Evolutionary conservation across 2,888 invertebrate genomes (phyloP), one percentile per base, ranked within the genome.

Genomic region (Oxycera nigricornis): DNA sequence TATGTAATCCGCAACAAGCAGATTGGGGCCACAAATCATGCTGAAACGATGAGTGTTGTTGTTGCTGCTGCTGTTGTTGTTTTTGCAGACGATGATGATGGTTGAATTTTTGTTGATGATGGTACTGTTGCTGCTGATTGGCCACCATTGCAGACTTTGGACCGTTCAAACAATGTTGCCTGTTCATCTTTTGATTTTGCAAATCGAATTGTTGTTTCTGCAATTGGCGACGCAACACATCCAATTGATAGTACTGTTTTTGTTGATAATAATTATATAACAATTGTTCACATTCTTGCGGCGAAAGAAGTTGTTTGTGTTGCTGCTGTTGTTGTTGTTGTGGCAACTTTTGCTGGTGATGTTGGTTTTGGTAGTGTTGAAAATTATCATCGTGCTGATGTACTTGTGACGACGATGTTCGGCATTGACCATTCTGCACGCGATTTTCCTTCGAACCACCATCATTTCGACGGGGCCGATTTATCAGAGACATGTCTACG

Each of bases 221-320:
- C 35, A 57, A 72, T 78, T 84, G 83, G 55, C 82, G 84, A 73
- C 83, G 86, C 77, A 85, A 80, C 78, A 85, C 79, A 39, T 81
- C 82, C 77, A 85, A 82, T 76, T 84, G 82, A 76, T 85, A 84
- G 74, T 85, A 85, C 73, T 85, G 83, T 78, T 55, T 65, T 39
- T 83, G 79, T 30, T 82, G 82, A 76, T 84, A 83, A 77, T 85
- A 85, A 72, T 83, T 83, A 74, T 87, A 85, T 68, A 89, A 31
- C 55, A 70, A 83, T 80, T 90, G 81, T 77, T 84, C 90, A 78
- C 89, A 87, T 80, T 91, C 91, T 79, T 91, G 90, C 80, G 93
- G 92, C 81, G 79, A 79, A 41, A 81, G 77, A 31, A 76, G 75
- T 68, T 78, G 28, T 46, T 67, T 20, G 14, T 55, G 55, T 20